phyloP scores from a whole-genome alignment of 2,797 vertebrate genomes.

The Muscicapa striata region DNA sequence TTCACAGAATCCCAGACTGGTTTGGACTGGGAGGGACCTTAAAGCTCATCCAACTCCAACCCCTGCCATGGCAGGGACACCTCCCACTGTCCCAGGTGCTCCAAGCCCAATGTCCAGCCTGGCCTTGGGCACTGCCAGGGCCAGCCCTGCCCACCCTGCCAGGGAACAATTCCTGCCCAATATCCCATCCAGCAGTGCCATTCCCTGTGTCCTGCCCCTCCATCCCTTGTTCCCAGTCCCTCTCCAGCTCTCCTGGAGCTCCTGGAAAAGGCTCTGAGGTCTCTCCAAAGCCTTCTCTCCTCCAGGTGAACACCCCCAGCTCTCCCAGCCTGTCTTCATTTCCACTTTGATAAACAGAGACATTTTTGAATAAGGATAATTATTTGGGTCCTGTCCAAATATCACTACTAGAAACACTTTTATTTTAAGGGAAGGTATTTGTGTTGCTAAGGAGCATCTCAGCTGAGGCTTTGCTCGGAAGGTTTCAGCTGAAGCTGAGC shows the following conservation, averaged over 20 bases:
- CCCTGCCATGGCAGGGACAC: background rate
- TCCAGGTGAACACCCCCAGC: background rate
- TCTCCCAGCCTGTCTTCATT: background rate
- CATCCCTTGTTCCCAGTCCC: fast-evolving
- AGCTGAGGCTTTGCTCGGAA: background rate
- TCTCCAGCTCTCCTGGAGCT: background rate
- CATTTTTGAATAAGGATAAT: background rate
- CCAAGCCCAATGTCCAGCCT: fast-evolving
- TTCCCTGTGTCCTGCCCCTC: background rate
- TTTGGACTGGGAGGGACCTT: background rate
- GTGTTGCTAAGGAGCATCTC: conserved; percentile 2
- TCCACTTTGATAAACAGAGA: background rate
- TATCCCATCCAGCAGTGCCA: fast-evolving
- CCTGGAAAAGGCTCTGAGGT: background rate
- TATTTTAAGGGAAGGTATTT: background rate
- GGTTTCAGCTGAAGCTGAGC: background rate
- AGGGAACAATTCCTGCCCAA: background rate
- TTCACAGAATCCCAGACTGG: background rate
- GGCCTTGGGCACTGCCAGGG: background rate
- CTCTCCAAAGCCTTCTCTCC: background rate
- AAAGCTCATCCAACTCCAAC: fast-evolving
- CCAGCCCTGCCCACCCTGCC: too few relatives aligned
- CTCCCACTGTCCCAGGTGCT: background rate
- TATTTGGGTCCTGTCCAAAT: background rate
- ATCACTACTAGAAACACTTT: background rate